A percentile compares a stretch with the other conserved stretches of the same genome.
Evolutionary conservation across 1,140 invertebrate species (phyloP).

Genomic region (Brachionus paranguensis): DNA sequence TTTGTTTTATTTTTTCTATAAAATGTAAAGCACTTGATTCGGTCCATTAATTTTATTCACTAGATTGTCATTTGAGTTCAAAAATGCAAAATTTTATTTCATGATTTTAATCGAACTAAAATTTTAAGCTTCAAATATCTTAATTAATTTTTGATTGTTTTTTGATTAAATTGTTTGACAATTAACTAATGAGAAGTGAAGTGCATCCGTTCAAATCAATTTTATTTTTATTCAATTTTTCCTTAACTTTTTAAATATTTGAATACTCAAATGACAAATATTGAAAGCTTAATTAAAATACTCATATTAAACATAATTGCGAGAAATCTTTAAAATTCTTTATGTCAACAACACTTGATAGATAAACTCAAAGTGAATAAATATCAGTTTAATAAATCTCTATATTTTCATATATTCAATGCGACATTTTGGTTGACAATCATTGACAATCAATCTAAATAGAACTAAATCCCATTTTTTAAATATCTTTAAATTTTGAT

Average conservation of each 20-base stretch:
- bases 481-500: no score
- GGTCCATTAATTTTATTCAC: neutral
- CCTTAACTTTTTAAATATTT: neutral
- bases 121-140: neutral
- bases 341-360: neutral
- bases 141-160: constrained; percentile 10
- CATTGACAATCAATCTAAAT: no score
- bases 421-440: no score
- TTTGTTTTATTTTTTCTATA: neutral
- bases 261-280: neutral
- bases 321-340: neutral
- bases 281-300: neutral
- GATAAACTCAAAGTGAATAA: neutral
- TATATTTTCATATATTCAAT: neutral
- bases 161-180: neutral
- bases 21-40: constrained; percentile 1
- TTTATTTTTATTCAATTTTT: neutral
- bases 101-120: neutral
- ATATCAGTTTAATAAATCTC: neutral
- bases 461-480: no score
- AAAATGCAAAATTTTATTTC: neutral
- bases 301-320: neutral
- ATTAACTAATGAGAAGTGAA: neutral
- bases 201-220: neutral
- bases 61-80: neutral